Evolutionary conservation across 2,888 invertebrate species (phyloP), one percentile per base, ranked within the genome.

Genomic region (Byasa hedistus): DNA sequence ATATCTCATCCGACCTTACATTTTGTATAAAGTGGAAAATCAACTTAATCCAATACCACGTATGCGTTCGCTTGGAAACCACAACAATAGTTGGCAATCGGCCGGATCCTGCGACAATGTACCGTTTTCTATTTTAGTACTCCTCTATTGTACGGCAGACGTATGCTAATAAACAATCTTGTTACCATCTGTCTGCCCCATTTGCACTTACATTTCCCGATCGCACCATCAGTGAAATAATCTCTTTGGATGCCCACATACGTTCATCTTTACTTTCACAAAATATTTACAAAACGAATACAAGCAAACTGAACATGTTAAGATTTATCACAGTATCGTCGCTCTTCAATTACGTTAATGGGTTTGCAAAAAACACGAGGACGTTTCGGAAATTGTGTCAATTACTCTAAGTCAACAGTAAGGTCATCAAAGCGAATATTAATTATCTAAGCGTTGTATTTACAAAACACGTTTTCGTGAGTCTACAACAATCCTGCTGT

Each of bases 51-150:
- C 64, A 59, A 54, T 5, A 7, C 48, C n/a, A 48, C 19, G 36
- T 59, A 55, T n/a, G 39, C 23, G 24, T 59, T 19, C 39, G 58
- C 21, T 22, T 44, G 15, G 19, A 51, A 56, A 56, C 59, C 60
- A 63, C 67, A 67, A 67, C 60, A 67, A 66, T 63, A 62, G 66
- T 60, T 67, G 67, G 67, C 67, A 67, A 63, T 63, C 63, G 59
- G 59, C 67, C 67, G 67, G 60, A 63, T 56, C 63, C 60, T 51
- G 63, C 59, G 67, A 67, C 67, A 64, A 56, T 60, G 59, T 56
- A 48, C 63, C 60, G 63, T 59, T 63, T 63, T 63, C 67, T 67
- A 67, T 67, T 63, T 67, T 67, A 67, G 63, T 56, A 63, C 67
- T 24, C 52, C 57, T 62, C 62, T 59, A 63, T 67, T 67, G 67